Evolutionary conservation across 2,113 vertebrate species (phyloP), one percentile per base, ranked within the genome.

Genomic region (Malurus elegans): DNA sequence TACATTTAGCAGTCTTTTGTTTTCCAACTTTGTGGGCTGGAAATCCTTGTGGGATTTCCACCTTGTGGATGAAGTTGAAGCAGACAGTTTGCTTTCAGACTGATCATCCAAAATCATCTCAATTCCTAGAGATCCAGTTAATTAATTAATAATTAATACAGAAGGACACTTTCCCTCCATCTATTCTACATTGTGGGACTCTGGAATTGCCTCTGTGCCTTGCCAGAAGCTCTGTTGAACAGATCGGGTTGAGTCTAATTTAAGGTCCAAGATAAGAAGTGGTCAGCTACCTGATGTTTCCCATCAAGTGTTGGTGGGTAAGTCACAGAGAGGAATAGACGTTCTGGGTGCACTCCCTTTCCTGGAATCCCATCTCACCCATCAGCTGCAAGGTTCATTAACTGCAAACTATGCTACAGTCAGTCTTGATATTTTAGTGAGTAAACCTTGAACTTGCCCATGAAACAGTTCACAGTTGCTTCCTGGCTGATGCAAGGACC

Each of bases 121-220:
- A 60, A 51, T 79, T 79, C n/a, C 28, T 9, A 67, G 40, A 66
- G 40, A 85, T 53, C 9, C 76, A 44, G 16, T 47, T n/a, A 51
- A 36, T 48, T 87, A 38, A 38, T 38, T 38, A 38, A 38, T 38
- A 38, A 38, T 38, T 38, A 38, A 38, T 38, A 38, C 9, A 65
- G 70, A 60, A 86, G 40, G 10, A n/a, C 9, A 38, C 4, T 42
- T 14, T 0, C 1, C 1, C 7, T 7, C 12, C 1, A n/a, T 5
- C 0, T 31, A 4, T 70, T 51, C 12, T 40, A 17, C 31, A 32
- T 42, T 80, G 45, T 44, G 16, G 9, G 25, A 56, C 88, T 73
- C 50, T 36, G 32, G 40, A 48, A 61, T 53, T 57, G 31, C 34
- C 34, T 74, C 61, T 40, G 38, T 79, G 58, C 24, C 72, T 67